These are phyloP conservation scores for Sebastes trivittatus DNA, from an alignment of 2,797 vertebrate genomes.

Conservation along the genomic window DNA sequence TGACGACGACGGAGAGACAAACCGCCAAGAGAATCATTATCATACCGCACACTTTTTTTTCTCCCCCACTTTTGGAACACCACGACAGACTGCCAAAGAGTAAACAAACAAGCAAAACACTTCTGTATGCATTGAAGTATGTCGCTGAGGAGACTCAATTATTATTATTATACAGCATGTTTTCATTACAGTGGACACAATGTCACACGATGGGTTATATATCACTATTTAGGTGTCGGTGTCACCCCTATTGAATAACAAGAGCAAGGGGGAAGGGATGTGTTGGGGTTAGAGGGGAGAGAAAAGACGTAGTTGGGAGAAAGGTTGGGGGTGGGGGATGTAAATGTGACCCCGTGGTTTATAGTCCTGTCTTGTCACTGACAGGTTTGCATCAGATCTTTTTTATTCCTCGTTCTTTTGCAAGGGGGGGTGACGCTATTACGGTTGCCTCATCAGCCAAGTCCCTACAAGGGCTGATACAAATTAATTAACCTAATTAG, in stretches of 20 bases:
- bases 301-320: constrained; percentile 34
- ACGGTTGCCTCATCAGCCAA: constrained; percentile 98
- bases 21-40: constrained; percentile 71
- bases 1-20: constrained; percentile 67
- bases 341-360: constrained; percentile 72
- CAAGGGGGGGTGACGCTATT: constrained; percentile 83
- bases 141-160: constrained; percentile 25
- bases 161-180: constrained; percentile 47
- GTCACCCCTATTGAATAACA: constrained; percentile 66
- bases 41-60: constrained; percentile 22
- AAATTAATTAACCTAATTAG: constrained; percentile 99
- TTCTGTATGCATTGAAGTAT: constrained; percentile 21
- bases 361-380: constrained; percentile 67
- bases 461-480: constrained; percentile 99
- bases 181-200: constrained; percentile 63
- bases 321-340: constrained; percentile 56
- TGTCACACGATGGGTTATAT: constrained; percentile 48
- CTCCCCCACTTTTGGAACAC: constrained; percentile 30
- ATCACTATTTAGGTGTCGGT: constrained; percentile 65
- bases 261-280: constrained; percentile 42
- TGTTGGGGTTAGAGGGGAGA: constrained; percentile 44
- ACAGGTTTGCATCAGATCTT: constrained; percentile 58
- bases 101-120: constrained; percentile 76
- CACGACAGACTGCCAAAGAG: constrained; percentile 37
- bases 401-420: constrained; percentile 35